A percentile compares a stretch with the other conserved stretches of the same genome.
phyloP scores from a whole-genome alignment of 30 jellyfish, hydroid and myxozoan genomes.

The Cassiopea xamachana region DNA sequence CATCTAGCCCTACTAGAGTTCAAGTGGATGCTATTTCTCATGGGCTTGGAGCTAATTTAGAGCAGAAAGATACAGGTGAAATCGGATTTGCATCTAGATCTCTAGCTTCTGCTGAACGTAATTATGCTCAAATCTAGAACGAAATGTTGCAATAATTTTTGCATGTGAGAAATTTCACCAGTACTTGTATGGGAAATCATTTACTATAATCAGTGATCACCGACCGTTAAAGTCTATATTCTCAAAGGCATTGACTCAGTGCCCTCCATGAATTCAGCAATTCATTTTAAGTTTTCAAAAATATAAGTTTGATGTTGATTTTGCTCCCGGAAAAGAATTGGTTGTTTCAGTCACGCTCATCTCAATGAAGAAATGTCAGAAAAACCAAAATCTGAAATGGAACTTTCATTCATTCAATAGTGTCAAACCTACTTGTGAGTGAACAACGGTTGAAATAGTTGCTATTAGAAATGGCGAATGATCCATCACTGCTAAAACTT shows the following conservation, averaged over 20 bases:
- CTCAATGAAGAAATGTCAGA: slow-evolving; percentile 45
- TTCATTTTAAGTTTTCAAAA: slow-evolving; percentile 37
- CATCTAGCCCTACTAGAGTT: slow-evolving; percentile 17
- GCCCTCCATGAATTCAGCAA: slow-evolving; percentile 50
- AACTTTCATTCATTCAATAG: slow-evolving; percentile 13
- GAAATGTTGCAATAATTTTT: slow-evolving; percentile 9
- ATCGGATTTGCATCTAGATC: slow-evolving; percentile 66
- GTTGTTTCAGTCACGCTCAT: slow-evolving; percentile 52
- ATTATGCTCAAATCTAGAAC: slow-evolving; percentile 41
- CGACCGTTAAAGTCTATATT: slow-evolving; percentile 25
- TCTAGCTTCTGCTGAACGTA: slow-evolving; percentile 20
- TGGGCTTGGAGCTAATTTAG: background rate
- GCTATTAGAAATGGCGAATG: background rate
- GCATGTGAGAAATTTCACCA: slow-evolving; percentile 28
- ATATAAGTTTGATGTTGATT: slow-evolving; percentile 20
- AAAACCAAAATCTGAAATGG: slow-evolving; percentile 17
- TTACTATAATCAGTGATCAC: slow-evolving; percentile 51
- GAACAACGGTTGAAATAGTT: slow-evolving; percentile 7
- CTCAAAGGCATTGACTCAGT: slow-evolving; percentile 24
- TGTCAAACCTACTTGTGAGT: background rate
- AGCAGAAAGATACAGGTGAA: background rate
- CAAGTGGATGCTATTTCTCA: background rate
- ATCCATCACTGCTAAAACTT: slow-evolving; percentile 3
- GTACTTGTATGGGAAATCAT: slow-evolving; percentile 44
- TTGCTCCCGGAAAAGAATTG: slow-evolving; percentile 18